Percentiles rank a stretch among this genome's conserved stretches.
Evolutionary conservation across 1,140 invertebrate genomes (phyloP).

Genomic region (Coptotermes formosanus): DNA sequence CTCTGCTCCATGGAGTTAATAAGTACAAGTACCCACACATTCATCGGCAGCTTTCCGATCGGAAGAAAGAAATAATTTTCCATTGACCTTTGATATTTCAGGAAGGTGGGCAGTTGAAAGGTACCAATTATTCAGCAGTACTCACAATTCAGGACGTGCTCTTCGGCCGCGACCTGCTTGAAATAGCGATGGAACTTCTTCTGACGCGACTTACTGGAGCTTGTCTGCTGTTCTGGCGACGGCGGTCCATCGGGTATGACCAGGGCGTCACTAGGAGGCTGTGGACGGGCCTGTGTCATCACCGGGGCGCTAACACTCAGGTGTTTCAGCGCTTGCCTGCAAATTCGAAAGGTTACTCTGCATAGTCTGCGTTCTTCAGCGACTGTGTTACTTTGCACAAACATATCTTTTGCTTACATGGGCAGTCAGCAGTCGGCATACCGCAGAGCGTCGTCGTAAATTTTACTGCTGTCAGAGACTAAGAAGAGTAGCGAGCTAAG

Average conservation of each 20-base stretch:
- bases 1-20: too few species aligned
- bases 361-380: too few species aligned
- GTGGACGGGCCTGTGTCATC: slow-evolving; percentile 43
- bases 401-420: too few species aligned
- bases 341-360: slow-evolving; percentile 34
- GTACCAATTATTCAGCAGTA: slow-evolving; percentile 31
- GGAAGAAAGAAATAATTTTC: too few species aligned
- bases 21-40: too few species aligned
- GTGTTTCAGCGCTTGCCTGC: slow-evolving; percentile 49
- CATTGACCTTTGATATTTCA: too few species aligned
- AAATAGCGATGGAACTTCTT: slow-evolving; percentile 75
- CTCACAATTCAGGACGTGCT: slow-evolving; percentile 77
- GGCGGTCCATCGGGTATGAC: slow-evolving; percentile 13
- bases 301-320: slow-evolving; percentile 49
- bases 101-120: too few species aligned
- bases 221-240: slow-evolving; percentile 43
- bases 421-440: too few species aligned
- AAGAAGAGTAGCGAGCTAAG: too few species aligned
- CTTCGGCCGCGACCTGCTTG: slow-evolving; percentile 68
- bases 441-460: not conserved
- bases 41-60: too few species aligned
- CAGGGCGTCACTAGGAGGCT: not conserved
- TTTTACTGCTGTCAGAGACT: not conserved
- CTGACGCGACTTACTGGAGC: slow-evolving; percentile 64
- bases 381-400: too few species aligned